Evolutionary conservation across 1,140 invertebrate genomes (phyloP).

Genomic region (Temnothorax nylanderi): DNA sequence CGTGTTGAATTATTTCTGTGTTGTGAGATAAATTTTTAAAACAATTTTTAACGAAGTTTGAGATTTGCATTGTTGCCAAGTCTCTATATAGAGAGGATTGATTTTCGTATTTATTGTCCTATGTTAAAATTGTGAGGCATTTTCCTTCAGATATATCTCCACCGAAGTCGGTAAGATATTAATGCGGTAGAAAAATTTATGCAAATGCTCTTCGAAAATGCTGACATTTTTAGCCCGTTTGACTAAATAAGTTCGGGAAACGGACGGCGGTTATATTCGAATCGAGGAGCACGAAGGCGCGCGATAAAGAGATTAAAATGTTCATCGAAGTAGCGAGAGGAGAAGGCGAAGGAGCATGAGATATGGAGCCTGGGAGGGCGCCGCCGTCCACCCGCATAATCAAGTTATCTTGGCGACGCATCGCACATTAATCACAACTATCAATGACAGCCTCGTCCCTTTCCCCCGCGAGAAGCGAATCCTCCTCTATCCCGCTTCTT

Average conservation of each 20-base stretch:
- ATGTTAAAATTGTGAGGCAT: background rate
- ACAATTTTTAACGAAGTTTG: background rate
- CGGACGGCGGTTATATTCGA: constrained; percentile 16
- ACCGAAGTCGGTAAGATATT: background rate
- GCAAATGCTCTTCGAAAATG: background rate
- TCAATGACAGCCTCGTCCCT: constrained; percentile 78
- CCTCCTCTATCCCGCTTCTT: constrained; percentile 35
- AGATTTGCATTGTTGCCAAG: background rate
- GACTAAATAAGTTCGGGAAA: background rate
- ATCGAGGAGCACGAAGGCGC: constrained; percentile 18
- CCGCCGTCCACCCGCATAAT: constrained; percentile 76
- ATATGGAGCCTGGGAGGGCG: constrained; percentile 18
- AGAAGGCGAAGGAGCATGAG: constrained; percentile 37
- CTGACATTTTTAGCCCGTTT: constrained; percentile 15
- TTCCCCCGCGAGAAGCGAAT: constrained; percentile 22
- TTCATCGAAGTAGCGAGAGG: constrained; percentile 44
- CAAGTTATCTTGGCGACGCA: constrained; percentile 77
- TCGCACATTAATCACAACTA: constrained; percentile 83
- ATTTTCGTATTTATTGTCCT: background rate
- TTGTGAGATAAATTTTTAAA: background rate
- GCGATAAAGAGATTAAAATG: constrained; percentile 58
- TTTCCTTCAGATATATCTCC: background rate
- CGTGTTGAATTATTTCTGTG: background rate
- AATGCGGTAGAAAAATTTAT: background rate
- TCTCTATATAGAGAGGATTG: background rate